Evolutionary conservation across 2,797 vertebrate species (phyloP).

Genomic region (Sternarchorhynchus goeldii): DNA sequence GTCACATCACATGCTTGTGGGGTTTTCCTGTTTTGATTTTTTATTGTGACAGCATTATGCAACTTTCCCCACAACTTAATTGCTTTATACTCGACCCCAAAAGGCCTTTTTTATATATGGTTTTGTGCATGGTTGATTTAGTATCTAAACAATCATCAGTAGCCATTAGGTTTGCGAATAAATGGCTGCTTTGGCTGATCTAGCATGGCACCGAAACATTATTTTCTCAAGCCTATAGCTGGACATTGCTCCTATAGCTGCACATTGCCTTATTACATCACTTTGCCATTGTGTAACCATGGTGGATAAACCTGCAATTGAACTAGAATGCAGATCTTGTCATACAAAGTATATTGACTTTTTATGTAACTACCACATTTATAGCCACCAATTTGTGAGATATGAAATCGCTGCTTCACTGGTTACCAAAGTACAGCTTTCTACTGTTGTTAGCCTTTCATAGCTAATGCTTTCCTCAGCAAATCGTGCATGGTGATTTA

Average conservation of each 20-base stretch:
- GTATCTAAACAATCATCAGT: conserved; percentile 9
- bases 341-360: not conserved
- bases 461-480: too few species aligned
- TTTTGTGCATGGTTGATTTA: conserved; percentile 21
- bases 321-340: not conserved
- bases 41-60: not conserved
- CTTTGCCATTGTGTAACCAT: not conserved
- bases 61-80: not conserved
- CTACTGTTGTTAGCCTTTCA: too few species aligned
- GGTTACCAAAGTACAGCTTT: too few species aligned
- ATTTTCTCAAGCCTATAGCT: not conserved
- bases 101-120: not conserved
- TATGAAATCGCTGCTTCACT: too few species aligned
- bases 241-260: not conserved
- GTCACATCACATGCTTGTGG: conserved; percentile 1
- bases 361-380: not conserved
- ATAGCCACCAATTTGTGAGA: not conserved
- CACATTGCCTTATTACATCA: not conserved
- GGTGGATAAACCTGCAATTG: not conserved
- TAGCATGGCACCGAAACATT: conserved; percentile 28
- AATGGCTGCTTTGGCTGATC: conserved; percentile 30
- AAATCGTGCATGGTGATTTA: too few species aligned
- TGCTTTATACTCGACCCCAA: not conserved
- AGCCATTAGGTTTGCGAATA: conserved; percentile 32
- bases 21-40: too few species aligned